A percentile compares a stretch with the other conserved stretches of the same genome.
Evolutionary conservation across 2,888 invertebrate genomes (phyloP).

Genomic region (Eupithecia insigniata): DNA sequence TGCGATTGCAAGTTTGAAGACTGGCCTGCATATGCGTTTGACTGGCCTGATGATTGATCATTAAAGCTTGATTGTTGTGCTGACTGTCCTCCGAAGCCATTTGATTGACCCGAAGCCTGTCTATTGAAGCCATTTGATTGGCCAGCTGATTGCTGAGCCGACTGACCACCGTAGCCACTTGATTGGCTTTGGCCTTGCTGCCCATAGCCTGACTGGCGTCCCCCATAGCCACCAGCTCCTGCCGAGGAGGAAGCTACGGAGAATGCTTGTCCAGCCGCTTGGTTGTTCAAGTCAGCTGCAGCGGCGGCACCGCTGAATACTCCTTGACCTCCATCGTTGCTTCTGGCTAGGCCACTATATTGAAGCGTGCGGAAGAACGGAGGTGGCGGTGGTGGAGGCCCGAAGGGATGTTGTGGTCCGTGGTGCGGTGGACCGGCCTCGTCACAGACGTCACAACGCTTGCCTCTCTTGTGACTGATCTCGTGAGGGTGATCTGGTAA

Average conservation of each 20-base stretch:
- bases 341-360: constrained; percentile 48
- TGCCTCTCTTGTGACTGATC: constrained; percentile 37
- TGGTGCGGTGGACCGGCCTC: constrained; percentile 24
- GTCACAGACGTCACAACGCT: constrained; percentile 42
- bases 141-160: constrained; percentile 6
- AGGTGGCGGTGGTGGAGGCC: constrained; percentile 30
- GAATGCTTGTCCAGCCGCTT: constrained; percentile 46
- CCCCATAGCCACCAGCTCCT: constrained; percentile 31
- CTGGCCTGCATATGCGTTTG: constrained; percentile 2
- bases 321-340: constrained; percentile 45
- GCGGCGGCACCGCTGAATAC: constrained; percentile 53
- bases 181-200: constrained; percentile 9
- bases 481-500: constrained; percentile 33
- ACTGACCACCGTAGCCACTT: constrained; percentile 14
- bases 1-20: constrained; percentile 1
- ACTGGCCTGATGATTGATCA: constrained; percentile 8
- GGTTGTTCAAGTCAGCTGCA: constrained; percentile 39
- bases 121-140: constrained; percentile 17
- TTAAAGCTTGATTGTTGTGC: constrained; percentile 13
- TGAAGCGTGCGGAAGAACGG: constrained; percentile 49
- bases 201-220: constrained; percentile 3
- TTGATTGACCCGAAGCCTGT: constrained; percentile 5
- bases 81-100: constrained; percentile 13
- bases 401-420: constrained; percentile 19
- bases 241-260: constrained; percentile 48